phyloP scores from a whole-genome alignment of 2,113 vertebrate species.

The Mormoops blainvillei region DNA sequence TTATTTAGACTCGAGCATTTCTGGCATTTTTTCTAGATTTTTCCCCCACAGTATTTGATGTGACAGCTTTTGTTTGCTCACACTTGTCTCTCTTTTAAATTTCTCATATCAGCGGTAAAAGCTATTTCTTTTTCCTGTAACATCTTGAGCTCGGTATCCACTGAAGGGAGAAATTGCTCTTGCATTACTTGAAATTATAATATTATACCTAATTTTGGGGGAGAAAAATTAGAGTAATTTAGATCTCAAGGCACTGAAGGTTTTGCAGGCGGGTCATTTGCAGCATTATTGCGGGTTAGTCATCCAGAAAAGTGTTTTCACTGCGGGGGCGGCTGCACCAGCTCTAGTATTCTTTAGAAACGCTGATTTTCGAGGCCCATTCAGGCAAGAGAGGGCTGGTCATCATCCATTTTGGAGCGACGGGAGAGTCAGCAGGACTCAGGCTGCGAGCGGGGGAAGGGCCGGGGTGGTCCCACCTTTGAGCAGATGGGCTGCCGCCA shows the following conservation, averaged over 20 bases:
- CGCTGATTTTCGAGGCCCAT: background rate
- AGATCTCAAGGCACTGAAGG: background rate
- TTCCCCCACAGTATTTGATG: conserved; percentile 65
- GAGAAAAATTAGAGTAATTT: conserved; percentile 25
- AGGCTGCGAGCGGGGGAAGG: background rate
- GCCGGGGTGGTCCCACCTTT: fast-evolving
- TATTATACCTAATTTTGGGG: conserved; percentile 52
- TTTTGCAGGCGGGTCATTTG: background rate
- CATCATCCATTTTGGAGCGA: background rate
- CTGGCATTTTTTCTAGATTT: conserved; percentile 71
- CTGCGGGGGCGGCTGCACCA: background rate
- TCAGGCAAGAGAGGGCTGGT: background rate
- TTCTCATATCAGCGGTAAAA: conserved; percentile 70
- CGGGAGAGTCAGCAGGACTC: background rate
- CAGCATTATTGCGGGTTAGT: background rate
- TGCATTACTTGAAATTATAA: conserved; percentile 65
- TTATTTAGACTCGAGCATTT: conserved; percentile 68
- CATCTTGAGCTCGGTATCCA: conserved; percentile 73
- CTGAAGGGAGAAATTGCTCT: conserved; percentile 72
- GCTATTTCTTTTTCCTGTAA: conserved; percentile 74
- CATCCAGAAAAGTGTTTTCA: background rate
- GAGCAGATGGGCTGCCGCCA: fast-evolving
- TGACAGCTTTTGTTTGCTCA: conserved; percentile 82
- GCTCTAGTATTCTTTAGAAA: background rate
- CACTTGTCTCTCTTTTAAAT: conserved; percentile 77